Conservation (phyloP, 2,888 invertebrate genomes). For the Drosophila melanosoma region DNA sequence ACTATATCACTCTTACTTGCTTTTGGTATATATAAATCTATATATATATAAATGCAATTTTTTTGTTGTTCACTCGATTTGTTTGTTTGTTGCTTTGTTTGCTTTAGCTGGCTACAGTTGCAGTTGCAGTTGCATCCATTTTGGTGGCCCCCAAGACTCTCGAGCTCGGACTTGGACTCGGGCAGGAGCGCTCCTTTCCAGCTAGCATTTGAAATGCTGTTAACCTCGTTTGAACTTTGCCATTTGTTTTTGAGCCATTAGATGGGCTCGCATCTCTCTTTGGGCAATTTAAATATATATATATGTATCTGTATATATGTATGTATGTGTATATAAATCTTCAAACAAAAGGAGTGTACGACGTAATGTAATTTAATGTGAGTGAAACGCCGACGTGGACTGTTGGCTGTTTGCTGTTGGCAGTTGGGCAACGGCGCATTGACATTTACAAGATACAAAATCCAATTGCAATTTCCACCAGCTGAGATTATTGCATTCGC, state of each 20-base stretch:
- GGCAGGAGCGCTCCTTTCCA: conserved; percentile 55
- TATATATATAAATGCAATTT: neutral
- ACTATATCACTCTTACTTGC: neutral
- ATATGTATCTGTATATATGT: neutral
- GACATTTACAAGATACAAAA: conserved; percentile 72
- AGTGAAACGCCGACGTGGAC: conserved; percentile 43
- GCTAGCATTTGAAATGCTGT: conserved; percentile 74
- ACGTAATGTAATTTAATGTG: conserved; percentile 71
- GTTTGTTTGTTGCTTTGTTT: conserved; percentile 61
- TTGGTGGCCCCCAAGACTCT: conserved; percentile 59
- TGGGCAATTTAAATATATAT: conserved; percentile 70
- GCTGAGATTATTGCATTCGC: conserved; percentile 63
- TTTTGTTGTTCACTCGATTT: conserved; percentile 40
- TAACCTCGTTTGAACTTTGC: conserved; percentile 82
- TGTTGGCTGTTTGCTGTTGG: conserved; percentile 22
- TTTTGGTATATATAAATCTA: neutral
- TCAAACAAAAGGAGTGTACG: conserved; percentile 72
- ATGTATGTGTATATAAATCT: conserved; percentile 2
- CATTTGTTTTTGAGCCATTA: conserved; percentile 80
- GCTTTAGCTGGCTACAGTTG: conserved; percentile 50
- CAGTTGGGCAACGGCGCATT: conserved; percentile 67
- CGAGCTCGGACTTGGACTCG: conserved; percentile 20
- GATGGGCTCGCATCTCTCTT: conserved; percentile 72
- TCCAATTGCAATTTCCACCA: conserved; percentile 47
- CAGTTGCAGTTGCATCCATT: conserved; percentile 65